phyloP scores from a whole-genome alignment of 1,140 invertebrate species.

The Drosophila cardini region DNA sequence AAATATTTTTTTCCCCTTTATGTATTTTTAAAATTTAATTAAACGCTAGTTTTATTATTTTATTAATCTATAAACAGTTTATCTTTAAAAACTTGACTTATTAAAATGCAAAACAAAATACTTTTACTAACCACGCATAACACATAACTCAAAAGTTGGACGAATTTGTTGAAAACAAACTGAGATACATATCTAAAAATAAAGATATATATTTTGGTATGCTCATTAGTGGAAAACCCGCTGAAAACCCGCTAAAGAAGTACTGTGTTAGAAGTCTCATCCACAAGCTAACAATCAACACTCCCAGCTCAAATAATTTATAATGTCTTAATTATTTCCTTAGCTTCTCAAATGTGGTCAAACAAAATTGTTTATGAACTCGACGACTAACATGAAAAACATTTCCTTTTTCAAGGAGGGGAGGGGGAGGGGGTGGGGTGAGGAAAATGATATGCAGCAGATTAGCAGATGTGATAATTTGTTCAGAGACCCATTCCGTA shows the following conservation, averaged over 20 bases:
- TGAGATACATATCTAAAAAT: slow-evolving; percentile 64
- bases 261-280: background rate
- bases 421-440: slow-evolving; percentile 4
- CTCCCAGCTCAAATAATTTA: slow-evolving; percentile 70
- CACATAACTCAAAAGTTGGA: slow-evolving; percentile 65
- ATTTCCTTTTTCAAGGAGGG: slow-evolving; percentile 58
- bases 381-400: slow-evolving; percentile 71
- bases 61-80: background rate
- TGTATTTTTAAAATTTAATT: background rate
- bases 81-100: background rate
- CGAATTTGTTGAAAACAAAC: slow-evolving; percentile 66
- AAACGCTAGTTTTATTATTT: background rate
- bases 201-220: slow-evolving; percentile 71
- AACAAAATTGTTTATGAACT: slow-evolving; percentile 76
- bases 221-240: slow-evolving; percentile 62
- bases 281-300: slow-evolving; percentile 63
- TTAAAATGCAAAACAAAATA: slow-evolving; percentile 30
- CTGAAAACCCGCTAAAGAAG: background rate
- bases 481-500: slow-evolving; percentile 27
- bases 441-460: slow-evolving; percentile 77
- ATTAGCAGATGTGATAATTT: slow-evolving; percentile 80
- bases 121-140: slow-evolving; percentile 32
- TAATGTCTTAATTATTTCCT: slow-evolving; percentile 82
- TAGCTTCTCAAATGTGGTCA: slow-evolving; percentile 44
- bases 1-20: background rate